These are phyloP conservation scores for Seira musarum DNA, from an alignment of 2,888 invertebrate genomes.

Conservation along the genomic window DNA sequence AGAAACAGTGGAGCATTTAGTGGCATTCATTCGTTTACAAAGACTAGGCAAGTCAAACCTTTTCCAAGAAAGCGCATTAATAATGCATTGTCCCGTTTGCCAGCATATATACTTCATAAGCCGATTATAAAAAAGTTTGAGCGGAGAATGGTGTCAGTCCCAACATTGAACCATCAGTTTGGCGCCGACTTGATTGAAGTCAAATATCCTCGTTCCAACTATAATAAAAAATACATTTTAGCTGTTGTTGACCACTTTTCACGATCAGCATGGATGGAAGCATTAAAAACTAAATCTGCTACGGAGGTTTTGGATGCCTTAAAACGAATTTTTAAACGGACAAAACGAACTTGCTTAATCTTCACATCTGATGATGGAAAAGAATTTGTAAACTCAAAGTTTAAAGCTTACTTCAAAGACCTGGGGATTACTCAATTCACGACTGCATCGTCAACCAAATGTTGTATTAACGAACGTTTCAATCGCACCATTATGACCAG, in stretches of 20 bases:
- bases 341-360: background rate
- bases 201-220: slow-evolving; percentile 43
- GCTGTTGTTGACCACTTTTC: slow-evolving; percentile 36
- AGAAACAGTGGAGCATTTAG: no score
- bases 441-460: slow-evolving; percentile 17
- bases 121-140: slow-evolving; percentile 18
- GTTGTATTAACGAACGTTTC: slow-evolving; percentile 26
- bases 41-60: no score
- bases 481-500: slow-evolving; percentile 23
- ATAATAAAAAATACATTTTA: slow-evolving; percentile 46
- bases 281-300: slow-evolving; percentile 35
- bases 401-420: background rate
- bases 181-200: slow-evolving; percentile 54
- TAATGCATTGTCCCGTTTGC: background rate
- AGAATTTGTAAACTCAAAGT: slow-evolving; percentile 42
- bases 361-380: slow-evolving; percentile 35
- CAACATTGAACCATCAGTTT: slow-evolving; percentile 18
- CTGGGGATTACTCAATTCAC: slow-evolving; percentile 36
- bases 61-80: no score
- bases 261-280: slow-evolving; percentile 42
- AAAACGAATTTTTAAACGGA: slow-evolving; percentile 32
- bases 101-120: slow-evolving; percentile 18
- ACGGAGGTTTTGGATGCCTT: slow-evolving; percentile 18
- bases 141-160: slow-evolving; percentile 17
- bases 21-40: no score